Percentiles rank a stretch among this genome's conserved stretches.
Conservation (phyloP, 1,140 invertebrate genomes). For the Homalodisca vitripennis region DNA sequence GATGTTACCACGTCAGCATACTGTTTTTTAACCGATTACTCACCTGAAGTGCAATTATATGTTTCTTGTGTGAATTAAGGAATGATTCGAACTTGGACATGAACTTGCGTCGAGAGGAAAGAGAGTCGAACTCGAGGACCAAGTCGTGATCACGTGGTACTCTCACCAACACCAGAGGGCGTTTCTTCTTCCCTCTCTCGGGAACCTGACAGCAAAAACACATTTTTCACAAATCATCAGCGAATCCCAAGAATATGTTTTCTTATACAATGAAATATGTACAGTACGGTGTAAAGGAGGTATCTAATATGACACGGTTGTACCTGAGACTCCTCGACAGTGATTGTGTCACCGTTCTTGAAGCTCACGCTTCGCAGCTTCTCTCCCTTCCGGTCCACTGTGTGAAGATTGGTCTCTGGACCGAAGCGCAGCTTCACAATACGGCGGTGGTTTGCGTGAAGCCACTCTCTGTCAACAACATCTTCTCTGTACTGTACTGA, state of each 20-base stretch:
- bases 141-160: conserved; percentile 94
- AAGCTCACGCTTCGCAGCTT: conserved; percentile 82
- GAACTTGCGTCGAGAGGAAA: conserved; percentile 81
- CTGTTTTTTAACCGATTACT: too few species aligned
- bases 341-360: conserved; percentile 68
- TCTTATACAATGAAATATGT: too few species aligned
- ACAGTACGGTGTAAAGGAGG: too few species aligned
- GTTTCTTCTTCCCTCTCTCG: conserved; percentile 69
- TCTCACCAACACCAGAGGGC: conserved; percentile 80
- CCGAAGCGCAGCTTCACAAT: conserved; percentile 88
- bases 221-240: background rate
- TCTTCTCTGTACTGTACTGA: too few species aligned
- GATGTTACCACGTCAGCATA: too few species aligned
- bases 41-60: conserved; percentile 66
- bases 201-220: conserved; percentile 32
- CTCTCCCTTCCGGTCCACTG: conserved; percentile 86
- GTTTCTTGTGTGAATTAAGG: conserved; percentile 78
- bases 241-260: too few species aligned
- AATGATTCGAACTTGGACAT: conserved; percentile 87
- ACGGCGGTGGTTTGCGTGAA: conserved; percentile 90
- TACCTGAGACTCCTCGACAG: conserved; percentile 77
- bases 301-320: too few species aligned
- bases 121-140: conserved; percentile 89
- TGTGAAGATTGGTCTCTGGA: conserved; percentile 77
- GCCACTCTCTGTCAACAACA: conserved; percentile 72